Percentiles rank a stretch among this genome's conserved stretches.
Conservation (phyloP, 2,888 invertebrate species). For the Euplexia lucipara region DNA sequence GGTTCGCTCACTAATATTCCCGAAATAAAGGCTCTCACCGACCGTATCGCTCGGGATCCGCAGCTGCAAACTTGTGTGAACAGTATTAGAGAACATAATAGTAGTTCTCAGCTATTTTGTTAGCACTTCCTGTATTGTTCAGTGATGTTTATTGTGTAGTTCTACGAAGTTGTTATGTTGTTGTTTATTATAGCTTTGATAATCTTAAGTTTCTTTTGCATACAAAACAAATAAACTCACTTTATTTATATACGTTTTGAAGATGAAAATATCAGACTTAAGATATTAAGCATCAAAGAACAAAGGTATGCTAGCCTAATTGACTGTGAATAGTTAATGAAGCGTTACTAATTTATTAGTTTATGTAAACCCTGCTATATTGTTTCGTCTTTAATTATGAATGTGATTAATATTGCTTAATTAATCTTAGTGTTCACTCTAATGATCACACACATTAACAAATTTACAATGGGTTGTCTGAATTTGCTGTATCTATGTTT, state of each 20-base stretch:
- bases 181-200: conserved; percentile 19
- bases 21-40: conserved; percentile 51
- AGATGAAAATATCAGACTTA: not conserved
- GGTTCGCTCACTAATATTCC: conserved; percentile 48
- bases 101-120: conserved; percentile 53
- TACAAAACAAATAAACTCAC: conserved; percentile 4
- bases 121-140: conserved; percentile 48
- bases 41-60: conserved; percentile 30
- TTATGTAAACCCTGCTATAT: conserved; percentile 8
- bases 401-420: conserved; percentile 43
- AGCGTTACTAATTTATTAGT: conserved; percentile 30
- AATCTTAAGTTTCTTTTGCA: conserved; percentile 32
- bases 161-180: conserved; percentile 21
- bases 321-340: conserved; percentile 29
- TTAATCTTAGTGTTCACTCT: conserved; percentile 20
- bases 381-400: conserved; percentile 31
- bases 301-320: conserved; percentile 6
- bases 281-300: conserved; percentile 3
- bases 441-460: conserved; percentile 7
- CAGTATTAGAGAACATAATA: conserved; percentile 52
- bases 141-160: conserved; percentile 46
- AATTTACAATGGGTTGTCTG: not conserved
- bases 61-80: conserved; percentile 54
- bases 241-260: not conserved
- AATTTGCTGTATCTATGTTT: not conserved